phyloP scores from a whole-genome alignment of 2,888 invertebrate species.

The Aspidapion aeneum region DNA sequence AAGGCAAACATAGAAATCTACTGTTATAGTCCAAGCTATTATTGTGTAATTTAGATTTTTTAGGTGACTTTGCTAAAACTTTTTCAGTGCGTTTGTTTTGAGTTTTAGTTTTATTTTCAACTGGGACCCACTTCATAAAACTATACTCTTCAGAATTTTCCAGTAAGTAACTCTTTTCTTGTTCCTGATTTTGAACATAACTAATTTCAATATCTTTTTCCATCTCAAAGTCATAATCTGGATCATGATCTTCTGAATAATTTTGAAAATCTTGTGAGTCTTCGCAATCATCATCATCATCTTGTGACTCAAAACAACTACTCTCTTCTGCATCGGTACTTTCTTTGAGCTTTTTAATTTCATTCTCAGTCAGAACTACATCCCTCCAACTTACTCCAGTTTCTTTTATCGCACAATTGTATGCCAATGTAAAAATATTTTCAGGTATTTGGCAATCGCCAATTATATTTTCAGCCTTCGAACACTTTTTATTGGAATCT shows the following conservation, averaged over 20 bases:
- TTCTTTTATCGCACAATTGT: constrained; percentile 33
- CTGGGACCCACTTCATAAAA: constrained; percentile 34
- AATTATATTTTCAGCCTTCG: constrained; percentile 2
- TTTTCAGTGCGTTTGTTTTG: background rate
- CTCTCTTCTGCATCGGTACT: constrained; percentile 4
- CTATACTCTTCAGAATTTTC: constrained; percentile 14
- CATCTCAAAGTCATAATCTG: constrained; percentile 23
- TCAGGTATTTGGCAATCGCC: constrained; percentile 27
- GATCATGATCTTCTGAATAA: constrained; percentile 24
- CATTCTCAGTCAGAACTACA: constrained; percentile 18
- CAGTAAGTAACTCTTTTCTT: background rate
- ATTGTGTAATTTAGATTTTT: background rate
- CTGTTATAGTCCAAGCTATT: no score
- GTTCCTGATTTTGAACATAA: background rate
- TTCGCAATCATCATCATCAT: constrained; percentile 18
- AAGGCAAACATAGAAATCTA: no score
- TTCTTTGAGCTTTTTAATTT: constrained; percentile 20
- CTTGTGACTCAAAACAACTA: constrained; percentile 9
- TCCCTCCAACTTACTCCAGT: constrained; percentile 33
- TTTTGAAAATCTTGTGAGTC: constrained; percentile 15
- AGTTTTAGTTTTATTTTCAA: constrained; percentile 16
- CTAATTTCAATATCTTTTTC: constrained; percentile 21
- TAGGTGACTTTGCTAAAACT: background rate
- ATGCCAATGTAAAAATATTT: constrained; percentile 38
- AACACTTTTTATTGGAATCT: background rate